A percentile compares a stretch with the other conserved stretches of the same genome.
These are phyloP conservation scores for Dysmachus trigonus DNA, from an alignment of 2,888 invertebrate species.

Conservation along the genomic window DNA sequence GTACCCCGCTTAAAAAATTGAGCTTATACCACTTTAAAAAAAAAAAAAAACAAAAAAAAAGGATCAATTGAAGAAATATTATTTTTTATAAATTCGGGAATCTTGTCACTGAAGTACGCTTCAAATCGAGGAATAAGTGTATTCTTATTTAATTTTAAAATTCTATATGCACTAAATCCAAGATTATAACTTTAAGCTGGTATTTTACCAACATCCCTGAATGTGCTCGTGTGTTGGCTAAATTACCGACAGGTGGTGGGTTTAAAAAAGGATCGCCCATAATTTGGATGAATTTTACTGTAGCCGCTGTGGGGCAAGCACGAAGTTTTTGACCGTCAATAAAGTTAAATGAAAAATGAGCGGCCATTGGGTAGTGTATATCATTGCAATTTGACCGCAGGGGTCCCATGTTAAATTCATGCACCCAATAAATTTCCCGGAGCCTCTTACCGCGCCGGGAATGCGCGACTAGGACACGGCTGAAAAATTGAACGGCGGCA, in stretches of 20 bases:
- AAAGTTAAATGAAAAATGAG: constrained; percentile 47
- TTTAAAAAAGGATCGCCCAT: background rate
- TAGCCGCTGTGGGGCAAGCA: background rate
- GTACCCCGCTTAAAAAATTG: no score
- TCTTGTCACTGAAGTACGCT: no score
- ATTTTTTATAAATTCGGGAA: no score
- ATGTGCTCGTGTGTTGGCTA: background rate
- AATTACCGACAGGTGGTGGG: constrained; percentile 31
- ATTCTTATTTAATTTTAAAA: no score
- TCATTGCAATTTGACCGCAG: constrained; percentile 30
- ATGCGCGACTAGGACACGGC: background rate
- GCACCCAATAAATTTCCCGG: constrained; percentile 36
- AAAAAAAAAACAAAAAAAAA: no score
- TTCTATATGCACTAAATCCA: background rate
- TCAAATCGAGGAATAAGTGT: no score
- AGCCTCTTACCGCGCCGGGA: background rate
- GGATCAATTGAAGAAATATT: no score
- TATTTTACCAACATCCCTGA: background rate
- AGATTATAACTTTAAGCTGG: background rate
- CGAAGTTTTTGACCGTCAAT: constrained; percentile 39
- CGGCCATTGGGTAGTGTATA: constrained; percentile 1
- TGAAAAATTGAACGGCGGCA: background rate
- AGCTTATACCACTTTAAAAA: no score
- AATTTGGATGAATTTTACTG: background rate
- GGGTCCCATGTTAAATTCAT: constrained; percentile 37